phyloP scores from a whole-genome alignment of 2,888 invertebrate genomes.

The Melanostoma mellinum region DNA sequence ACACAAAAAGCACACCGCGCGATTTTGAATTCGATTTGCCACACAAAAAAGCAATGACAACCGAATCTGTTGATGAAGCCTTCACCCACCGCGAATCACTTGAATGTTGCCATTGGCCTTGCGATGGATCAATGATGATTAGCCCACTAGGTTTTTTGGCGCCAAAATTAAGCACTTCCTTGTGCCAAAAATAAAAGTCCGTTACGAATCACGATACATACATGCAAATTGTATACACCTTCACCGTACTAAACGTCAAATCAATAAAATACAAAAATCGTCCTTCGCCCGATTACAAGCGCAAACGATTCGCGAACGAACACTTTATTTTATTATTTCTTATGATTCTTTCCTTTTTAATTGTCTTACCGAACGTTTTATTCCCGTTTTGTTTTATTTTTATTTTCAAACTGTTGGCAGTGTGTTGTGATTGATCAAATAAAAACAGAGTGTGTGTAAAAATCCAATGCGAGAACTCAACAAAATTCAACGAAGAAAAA shows the following conservation, averaged over 20 bases:
- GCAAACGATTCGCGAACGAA: constrained; percentile 26
- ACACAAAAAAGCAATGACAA: constrained; percentile 28
- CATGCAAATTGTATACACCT: not conserved
- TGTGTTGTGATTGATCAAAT: constrained; percentile 42
- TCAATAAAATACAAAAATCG: constrained; percentile 30
- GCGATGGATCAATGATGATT: too few relatives aligned
- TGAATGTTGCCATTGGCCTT: constrained; percentile 33
- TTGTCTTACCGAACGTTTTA: constrained; percentile 30
- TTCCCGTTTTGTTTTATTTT: constrained; percentile 32
- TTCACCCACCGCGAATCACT: constrained; percentile 4
- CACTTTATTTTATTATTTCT: not conserved
- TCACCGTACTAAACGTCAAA: constrained; percentile 22
- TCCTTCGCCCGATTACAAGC: constrained; percentile 44
- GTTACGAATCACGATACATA: constrained; percentile 35
- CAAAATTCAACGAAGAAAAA: constrained; percentile 72
- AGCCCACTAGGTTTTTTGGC: constrained; percentile 25
- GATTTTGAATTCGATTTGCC: constrained; percentile 26
- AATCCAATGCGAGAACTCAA: constrained; percentile 72
- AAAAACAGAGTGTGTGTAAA: constrained; percentile 55
- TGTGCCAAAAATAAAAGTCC: constrained; percentile 42
- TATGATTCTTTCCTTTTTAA: constrained; percentile 7
- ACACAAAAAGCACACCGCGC: constrained; percentile 8
- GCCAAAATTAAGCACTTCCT: constrained; percentile 51
- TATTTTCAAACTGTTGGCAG: not conserved
- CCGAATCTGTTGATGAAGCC: constrained; percentile 21